These are phyloP conservation scores for Athalia circularis DNA, from an alignment of 2,888 invertebrate genomes.

Conservation along the genomic window DNA sequence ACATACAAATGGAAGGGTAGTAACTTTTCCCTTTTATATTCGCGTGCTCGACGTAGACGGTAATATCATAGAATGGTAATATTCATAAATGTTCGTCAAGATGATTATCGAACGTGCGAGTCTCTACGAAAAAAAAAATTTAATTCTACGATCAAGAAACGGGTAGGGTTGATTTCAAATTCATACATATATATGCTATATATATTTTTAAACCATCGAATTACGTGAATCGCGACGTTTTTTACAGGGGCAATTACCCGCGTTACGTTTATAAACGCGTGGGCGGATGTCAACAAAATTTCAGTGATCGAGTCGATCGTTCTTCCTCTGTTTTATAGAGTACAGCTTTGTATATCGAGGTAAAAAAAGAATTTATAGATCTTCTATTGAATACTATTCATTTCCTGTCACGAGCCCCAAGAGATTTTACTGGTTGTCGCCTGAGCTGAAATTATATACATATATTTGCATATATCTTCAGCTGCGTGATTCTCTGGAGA, in stretches of 20 bases:
- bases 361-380: slow-evolving; percentile 1
- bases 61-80: no score
- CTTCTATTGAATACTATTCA: slow-evolving; percentile 10
- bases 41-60: no score
- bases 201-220: not conserved
- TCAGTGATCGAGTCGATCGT: not conserved
- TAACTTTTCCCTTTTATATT: not conserved
- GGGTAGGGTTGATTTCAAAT: no score
- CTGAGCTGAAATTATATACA: not conserved
- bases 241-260: no score
- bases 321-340: not conserved
- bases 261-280: no score
- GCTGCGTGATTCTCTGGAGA: slow-evolving; percentile 7
- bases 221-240: no score
- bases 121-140: not conserved
- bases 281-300: not conserved
- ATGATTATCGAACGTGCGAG: no score
- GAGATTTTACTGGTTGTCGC: not conserved
- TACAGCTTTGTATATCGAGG: not conserved
- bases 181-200: not conserved
- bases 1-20: not conserved
- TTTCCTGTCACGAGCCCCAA: not conserved
- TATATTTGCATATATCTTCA: not conserved
- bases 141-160: not conserved
- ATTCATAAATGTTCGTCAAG: no score